A percentile compares a stretch with the other conserved stretches of the same genome.
These are phyloP conservation scores for Montipora efflorescens DNA, from an alignment of 64 coral and sea anemone genomes.

Conservation along the genomic window DNA sequence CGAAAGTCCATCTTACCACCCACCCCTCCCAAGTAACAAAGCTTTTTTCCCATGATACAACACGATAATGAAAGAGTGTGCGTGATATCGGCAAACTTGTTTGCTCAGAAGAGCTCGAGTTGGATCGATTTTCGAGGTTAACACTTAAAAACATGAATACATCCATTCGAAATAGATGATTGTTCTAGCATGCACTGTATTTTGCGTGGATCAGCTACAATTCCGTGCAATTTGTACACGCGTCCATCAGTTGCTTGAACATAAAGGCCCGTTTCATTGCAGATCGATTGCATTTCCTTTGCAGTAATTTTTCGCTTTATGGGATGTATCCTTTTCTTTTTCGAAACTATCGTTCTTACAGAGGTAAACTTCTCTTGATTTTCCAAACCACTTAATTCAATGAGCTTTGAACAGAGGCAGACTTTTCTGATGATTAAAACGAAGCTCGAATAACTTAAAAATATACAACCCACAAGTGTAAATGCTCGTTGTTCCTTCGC, in stretches of 20 bases:
- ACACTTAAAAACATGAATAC: too few relatives aligned
- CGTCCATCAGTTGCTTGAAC: not conserved
- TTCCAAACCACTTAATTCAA: not conserved
- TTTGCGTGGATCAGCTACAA: not conserved
- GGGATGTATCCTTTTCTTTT: not conserved
- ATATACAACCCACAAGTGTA: too few relatives aligned
- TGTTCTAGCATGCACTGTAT: not conserved
- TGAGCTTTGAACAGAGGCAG: not conserved
- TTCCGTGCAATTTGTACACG: not conserved
- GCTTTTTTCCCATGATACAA: not conserved
- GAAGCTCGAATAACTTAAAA: too few relatives aligned
- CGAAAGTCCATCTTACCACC: not conserved
- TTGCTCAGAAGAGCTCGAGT: too few relatives aligned
- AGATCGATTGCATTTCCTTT: not conserved
- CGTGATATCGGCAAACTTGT: not conserved
- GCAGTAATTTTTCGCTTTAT: slow-evolving; percentile 4
- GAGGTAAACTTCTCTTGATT: not conserved
- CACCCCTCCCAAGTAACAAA: not conserved
- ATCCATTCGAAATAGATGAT: not conserved
- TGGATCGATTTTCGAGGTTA: too few relatives aligned
- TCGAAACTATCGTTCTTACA: not conserved
- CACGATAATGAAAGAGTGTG: not conserved
- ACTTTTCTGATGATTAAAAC: too few relatives aligned
- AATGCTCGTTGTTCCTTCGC: not conserved
- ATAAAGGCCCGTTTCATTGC: not conserved